phyloP scores from a whole-genome alignment of 2,113 vertebrate genomes.

The Nothocercus julius region DNA sequence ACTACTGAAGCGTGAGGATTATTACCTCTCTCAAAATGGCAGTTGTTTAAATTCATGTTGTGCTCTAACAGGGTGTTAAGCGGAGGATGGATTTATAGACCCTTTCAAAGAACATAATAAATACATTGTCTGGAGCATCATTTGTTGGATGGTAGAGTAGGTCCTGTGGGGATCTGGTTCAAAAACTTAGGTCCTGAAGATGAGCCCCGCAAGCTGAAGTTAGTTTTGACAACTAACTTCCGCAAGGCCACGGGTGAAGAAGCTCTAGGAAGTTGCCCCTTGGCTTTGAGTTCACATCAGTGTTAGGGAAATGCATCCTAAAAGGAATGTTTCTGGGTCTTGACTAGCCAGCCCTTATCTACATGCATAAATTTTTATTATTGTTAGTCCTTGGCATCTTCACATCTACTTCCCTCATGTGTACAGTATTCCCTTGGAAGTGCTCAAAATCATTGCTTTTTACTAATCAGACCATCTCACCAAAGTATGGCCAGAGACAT shows the following conservation, averaged over 20 bases:
- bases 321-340: neutral
- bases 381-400: slow-evolving; percentile 15
- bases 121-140: rapidly evolving
- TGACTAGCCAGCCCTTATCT: slow-evolving; percentile 20
- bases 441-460: neutral
- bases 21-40: neutral
- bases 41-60: neutral
- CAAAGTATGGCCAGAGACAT: neutral
- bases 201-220: neutral
- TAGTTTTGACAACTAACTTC: neutral
- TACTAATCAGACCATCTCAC: slow-evolving; percentile 1
- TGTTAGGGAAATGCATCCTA: neutral
- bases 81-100: neutral
- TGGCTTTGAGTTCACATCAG: neutral
- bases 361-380: slow-evolving; percentile 28
- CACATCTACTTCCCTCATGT: slow-evolving; percentile 24
- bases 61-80: neutral
- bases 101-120: neutral
- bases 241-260: neutral
- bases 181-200: neutral
- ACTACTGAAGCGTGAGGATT: neutral
- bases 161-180: neutral
- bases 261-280: neutral
- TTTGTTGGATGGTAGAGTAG: rapidly evolving
- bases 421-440: slow-evolving; percentile 1